These are phyloP conservation scores for Amazona finschi DNA, from an alignment of 2,797 vertebrate genomes.

Conservation along the genomic window DNA sequence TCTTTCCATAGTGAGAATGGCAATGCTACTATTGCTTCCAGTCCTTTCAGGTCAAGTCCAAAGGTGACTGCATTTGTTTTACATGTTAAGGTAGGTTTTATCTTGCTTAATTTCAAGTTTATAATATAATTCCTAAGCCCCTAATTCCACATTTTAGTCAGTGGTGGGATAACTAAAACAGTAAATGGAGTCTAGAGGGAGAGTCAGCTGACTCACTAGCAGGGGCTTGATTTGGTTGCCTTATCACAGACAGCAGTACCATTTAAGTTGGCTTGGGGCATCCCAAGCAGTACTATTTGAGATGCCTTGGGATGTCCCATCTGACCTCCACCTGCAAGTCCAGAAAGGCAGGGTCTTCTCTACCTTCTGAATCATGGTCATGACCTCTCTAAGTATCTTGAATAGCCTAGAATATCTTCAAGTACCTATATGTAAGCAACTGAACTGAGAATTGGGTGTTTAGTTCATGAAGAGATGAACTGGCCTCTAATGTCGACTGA, in stretches of 20 bases:
- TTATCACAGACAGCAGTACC: neutral
- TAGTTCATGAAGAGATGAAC: neutral
- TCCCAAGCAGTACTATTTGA: neutral
- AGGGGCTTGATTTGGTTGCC: fast-evolving
- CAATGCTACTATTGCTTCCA: neutral
- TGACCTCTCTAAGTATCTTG: neutral
- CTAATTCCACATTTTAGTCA: neutral
- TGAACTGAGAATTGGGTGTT: fast-evolving
- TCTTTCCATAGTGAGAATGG: neutral
- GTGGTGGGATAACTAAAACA: neutral
- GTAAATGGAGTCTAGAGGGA: neutral
- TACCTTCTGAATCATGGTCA: neutral
- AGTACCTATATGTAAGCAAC: neutral
- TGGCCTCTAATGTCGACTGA: neutral
- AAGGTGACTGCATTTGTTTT: neutral
- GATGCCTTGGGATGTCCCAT: neutral
- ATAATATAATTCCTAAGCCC: neutral
- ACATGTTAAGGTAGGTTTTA: neutral
- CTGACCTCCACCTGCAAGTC: neutral
- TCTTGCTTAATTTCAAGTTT: neutral
- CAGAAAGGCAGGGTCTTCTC: neutral
- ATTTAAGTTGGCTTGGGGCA: neutral
- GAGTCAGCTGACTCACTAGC: neutral
- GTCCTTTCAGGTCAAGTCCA: neutral
- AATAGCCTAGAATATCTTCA: neutral